phyloP scores from a whole-genome alignment of 2,797 vertebrate genomes.

The Enteromius fasciolatus region DNA sequence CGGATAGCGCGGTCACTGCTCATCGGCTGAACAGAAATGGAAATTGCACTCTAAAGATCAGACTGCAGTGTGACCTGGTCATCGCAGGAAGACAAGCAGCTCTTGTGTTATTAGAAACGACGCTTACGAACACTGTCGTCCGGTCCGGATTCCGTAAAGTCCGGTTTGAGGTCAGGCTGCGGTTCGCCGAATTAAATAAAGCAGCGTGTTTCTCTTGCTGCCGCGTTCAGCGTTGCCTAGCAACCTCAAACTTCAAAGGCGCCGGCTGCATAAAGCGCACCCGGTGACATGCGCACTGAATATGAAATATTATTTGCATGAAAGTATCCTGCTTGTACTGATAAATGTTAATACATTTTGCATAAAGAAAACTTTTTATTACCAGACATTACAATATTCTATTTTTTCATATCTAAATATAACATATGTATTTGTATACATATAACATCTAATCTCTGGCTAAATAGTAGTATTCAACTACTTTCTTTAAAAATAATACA shows the following conservation, averaged over 20 bases:
- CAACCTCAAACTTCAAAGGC: constrained; percentile 66
- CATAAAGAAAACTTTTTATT: neutral
- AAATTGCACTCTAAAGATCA: neutral
- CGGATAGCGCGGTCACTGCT: neutral
- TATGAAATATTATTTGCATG: too few relatives aligned
- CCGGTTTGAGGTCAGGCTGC: constrained; percentile 5
- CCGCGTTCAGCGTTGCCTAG: constrained; percentile 69
- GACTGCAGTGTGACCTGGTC: neutral
- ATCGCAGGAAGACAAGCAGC: neutral
- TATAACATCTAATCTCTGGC: neutral
- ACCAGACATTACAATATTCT: neutral
- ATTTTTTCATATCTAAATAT: neutral
- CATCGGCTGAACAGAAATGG: neutral
- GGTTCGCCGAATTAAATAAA: constrained; percentile 30
- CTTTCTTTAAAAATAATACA: neutral
- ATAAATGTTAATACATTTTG: neutral
- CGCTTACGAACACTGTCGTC: neutral
- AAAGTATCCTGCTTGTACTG: neutral
- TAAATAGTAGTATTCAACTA: too few relatives aligned
- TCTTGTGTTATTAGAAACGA: constrained; percentile 1
- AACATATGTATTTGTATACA: too few relatives aligned
- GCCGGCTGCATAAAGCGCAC: neutral
- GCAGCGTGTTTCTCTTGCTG: constrained; percentile 25
- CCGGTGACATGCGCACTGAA: constrained; percentile 1
- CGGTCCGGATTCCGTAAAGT: constrained; percentile 8